These are phyloP conservation scores for Drosophila eohydei DNA, from an alignment of 2,888 invertebrate genomes.

Conservation along the genomic window DNA sequence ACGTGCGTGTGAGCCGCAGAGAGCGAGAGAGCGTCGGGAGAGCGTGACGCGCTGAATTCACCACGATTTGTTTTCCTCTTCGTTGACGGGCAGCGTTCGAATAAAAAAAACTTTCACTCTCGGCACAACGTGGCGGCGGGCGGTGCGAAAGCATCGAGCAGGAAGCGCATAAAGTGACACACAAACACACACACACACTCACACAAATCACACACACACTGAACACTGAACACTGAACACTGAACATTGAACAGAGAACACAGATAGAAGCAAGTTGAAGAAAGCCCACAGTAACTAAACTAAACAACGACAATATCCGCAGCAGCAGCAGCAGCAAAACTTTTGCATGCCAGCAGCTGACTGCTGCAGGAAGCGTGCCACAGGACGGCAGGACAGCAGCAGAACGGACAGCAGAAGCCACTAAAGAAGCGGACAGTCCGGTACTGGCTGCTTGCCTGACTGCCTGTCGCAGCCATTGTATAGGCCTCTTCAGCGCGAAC, in stretches of 20 bases:
- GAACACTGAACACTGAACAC: slow-evolving; percentile 5
- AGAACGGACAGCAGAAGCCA: slow-evolving; percentile 10
- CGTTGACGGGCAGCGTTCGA: slow-evolving; percentile 39
- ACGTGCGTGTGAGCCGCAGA: slow-evolving; percentile 23
- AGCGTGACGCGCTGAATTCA: slow-evolving; percentile 45
- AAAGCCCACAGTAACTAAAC: slow-evolving; percentile 44
- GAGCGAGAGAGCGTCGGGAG: slow-evolving; percentile 19
- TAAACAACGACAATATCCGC: slow-evolving; percentile 55
- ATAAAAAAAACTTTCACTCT: slow-evolving; percentile 71
- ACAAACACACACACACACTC: slow-evolving; percentile 50
- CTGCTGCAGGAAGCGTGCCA: slow-evolving; percentile 72
- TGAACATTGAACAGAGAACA: slow-evolving; percentile 7
- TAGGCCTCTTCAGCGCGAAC: slow-evolving; percentile 62
- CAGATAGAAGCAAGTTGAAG: slow-evolving; percentile 22
- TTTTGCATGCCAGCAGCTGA: slow-evolving; percentile 71
- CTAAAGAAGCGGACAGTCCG: slow-evolving; percentile 56
- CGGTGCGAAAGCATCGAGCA: slow-evolving; percentile 67
- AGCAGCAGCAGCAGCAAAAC: slow-evolving; percentile 38
- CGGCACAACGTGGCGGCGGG: slow-evolving; percentile 76
- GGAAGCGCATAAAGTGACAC: slow-evolving; percentile 77
- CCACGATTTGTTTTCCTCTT: slow-evolving; percentile 50
- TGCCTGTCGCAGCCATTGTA: slow-evolving; percentile 61
- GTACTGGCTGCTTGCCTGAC: slow-evolving; percentile 39
- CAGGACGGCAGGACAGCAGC: slow-evolving; percentile 47
- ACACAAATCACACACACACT: slow-evolving; percentile 11